Evolutionary conservation across 2,113 vertebrate genomes (phyloP).

Genomic region (Corythaixoides concolor): DNA sequence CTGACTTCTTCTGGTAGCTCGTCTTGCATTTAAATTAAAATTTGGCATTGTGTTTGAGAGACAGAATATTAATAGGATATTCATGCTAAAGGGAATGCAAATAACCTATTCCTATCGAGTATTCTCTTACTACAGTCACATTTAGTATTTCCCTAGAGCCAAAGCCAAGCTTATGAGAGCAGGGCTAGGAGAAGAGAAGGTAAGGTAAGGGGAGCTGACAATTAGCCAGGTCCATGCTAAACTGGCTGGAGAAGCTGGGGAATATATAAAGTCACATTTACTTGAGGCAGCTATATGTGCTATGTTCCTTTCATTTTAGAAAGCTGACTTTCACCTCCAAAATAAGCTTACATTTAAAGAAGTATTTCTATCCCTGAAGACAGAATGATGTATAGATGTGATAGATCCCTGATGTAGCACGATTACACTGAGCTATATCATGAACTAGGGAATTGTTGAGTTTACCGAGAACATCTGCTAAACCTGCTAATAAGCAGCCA

Average conservation of each 20-base stretch:
- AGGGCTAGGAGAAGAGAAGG: background rate
- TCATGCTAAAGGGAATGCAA: slow-evolving; percentile 25
- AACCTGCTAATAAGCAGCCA: background rate
- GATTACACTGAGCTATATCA: background rate
- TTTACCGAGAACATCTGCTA: background rate
- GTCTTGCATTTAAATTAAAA: background rate
- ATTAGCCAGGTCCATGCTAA: background rate
- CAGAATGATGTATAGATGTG: no score
- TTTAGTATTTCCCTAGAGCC: background rate
- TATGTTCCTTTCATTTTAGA: background rate
- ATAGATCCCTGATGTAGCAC: background rate
- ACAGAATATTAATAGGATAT: slow-evolving; percentile 9
- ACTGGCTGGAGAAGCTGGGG: background rate
- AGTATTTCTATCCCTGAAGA: background rate
- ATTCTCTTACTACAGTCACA: background rate
- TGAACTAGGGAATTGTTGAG: background rate
- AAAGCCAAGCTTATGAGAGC: background rate
- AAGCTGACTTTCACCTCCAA: background rate
- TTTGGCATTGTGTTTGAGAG: background rate
- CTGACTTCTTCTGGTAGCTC: background rate
- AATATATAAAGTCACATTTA: background rate
- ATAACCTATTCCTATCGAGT: background rate
- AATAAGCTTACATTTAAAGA: background rate
- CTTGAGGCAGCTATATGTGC: background rate
- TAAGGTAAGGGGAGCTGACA: background rate